Base-by-base conservation (phyloP, 2,113 vertebrate species). In the Ardeotis arabs region DNA sequence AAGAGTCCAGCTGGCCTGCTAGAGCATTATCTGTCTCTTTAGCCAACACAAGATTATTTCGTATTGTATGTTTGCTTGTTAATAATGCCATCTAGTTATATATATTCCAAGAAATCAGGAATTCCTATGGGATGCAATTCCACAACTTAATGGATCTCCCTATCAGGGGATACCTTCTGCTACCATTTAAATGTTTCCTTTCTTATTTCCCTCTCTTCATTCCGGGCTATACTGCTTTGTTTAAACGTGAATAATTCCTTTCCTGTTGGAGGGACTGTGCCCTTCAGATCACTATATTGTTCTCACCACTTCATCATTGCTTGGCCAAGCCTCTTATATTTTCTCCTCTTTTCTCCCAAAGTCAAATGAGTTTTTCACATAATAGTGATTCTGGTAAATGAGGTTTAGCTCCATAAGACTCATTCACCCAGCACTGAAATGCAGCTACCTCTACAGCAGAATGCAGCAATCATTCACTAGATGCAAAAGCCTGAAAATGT, bases 291-390 rank as follows among this genome's bases (percentile, higher is more conserved):
- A 63, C 55, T 89, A 10, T 77, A 89, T 95, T 95, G 91, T 97
- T 92, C 96, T 95, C 89, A 82, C 49, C 41, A 73, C 80, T 91
- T 93, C 24, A 2, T 92, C 70, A 62, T 33, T 84, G 88, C 92
- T 91, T 96, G 84, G 74, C 87, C 94, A 92, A 91, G 55, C 50
- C 41, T 77, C 87, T 95, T 95, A 70, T 39, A 87, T 95, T 95
- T 96, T 96, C 88, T 95, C 50, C 73, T 95, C 86, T 95, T 95
- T 92, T 95, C 77, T 95, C 84, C 66, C 84, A 90, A 93, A 96
- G 89, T 95, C 84, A 97, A 92, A 96, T 91, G 81, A 95, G 56
- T 75, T 96, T 93, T 95, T 89, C 72, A 87, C 67, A 74, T 94
- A 94, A 83, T 95, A 95, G 78, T 80, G 81, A 95, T 94, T 95